phyloP scores from a whole-genome alignment of 2,888 invertebrate genomes.

The Tuberolachnus salignus region DNA sequence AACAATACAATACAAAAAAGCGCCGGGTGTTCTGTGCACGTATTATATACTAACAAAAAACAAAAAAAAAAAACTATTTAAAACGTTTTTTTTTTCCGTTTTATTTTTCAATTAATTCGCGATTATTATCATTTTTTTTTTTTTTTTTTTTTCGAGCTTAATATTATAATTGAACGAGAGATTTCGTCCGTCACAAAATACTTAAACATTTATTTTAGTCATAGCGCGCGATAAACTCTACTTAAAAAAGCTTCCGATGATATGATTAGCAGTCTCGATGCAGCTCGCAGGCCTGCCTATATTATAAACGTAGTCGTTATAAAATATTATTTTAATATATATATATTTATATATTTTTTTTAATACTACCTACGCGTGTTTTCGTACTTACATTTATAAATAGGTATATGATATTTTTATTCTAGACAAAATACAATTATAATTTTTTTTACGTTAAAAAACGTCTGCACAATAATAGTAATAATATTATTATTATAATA shows the following conservation, averaged over 20 bases:
- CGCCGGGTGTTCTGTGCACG: slow-evolving; percentile 49
- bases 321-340: no score
- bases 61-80: no score
- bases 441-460: no score
- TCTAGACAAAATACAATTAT: background rate
- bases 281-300: background rate
- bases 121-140: slow-evolving; percentile 8
- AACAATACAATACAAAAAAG: slow-evolving; percentile 32
- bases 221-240: slow-evolving; percentile 22
- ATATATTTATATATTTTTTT: background rate
- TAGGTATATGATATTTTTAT: background rate
- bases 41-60: slow-evolving; percentile 34
- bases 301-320: no score
- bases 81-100: slow-evolving; percentile 1
- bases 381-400: no score
- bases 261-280: slow-evolving; percentile 21
- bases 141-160: background rate
- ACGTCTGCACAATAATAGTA: no score
- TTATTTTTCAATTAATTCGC: background rate
- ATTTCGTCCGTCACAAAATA: no score
- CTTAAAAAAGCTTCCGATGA: slow-evolving; percentile 38
- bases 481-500: no score
- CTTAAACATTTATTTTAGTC: no score
- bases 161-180: background rate
- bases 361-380: background rate